Evolutionary conservation across 1,140 invertebrate genomes (phyloP).

Genomic region (Gonatopus flavifemur): DNA sequence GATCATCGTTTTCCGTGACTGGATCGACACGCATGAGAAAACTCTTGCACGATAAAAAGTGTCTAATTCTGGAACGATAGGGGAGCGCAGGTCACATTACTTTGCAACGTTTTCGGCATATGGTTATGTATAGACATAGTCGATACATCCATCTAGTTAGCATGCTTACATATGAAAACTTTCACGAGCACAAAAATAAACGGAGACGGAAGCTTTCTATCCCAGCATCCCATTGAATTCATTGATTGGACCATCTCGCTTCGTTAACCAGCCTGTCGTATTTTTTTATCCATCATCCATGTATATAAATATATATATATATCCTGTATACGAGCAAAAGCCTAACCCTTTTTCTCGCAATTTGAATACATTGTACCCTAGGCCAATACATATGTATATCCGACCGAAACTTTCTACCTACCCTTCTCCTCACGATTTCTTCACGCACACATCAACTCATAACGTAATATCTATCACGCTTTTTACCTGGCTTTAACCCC

Average conservation of each 20-base stretch:
- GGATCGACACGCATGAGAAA: too few species aligned
- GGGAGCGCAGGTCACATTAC: too few species aligned
- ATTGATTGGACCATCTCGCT: conserved; percentile 58
- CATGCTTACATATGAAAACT: conserved; percentile 26
- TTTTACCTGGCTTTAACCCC: conserved; percentile 45
- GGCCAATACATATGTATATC: conserved; percentile 58
- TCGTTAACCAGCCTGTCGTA: conserved; percentile 61
- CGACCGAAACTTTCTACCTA: conserved; percentile 48
- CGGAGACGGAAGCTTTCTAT: conserved; percentile 34
- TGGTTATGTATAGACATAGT: too few species aligned
- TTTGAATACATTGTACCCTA: conserved; percentile 59
- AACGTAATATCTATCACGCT: too few species aligned
- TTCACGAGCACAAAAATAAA: conserved; percentile 27
- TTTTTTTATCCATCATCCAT: conserved; percentile 47
- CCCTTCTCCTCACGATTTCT: conserved; percentile 13
- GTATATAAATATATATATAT: too few species aligned
- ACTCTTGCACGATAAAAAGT: too few species aligned
- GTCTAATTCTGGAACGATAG: too few species aligned
- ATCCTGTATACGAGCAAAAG: conserved; percentile 37
- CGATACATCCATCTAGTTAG: conserved; percentile 52
- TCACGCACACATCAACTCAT: conserved; percentile 9
- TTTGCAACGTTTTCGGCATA: conserved; percentile 35
- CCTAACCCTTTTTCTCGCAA: conserved; percentile 55
- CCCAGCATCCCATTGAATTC: conserved; percentile 56
- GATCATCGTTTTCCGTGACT: too few species aligned